Evolutionary conservation across 2,888 invertebrate genomes (phyloP), one percentile per base, ranked within the genome.

Genomic region (Lasioglossum zephyrum): DNA sequence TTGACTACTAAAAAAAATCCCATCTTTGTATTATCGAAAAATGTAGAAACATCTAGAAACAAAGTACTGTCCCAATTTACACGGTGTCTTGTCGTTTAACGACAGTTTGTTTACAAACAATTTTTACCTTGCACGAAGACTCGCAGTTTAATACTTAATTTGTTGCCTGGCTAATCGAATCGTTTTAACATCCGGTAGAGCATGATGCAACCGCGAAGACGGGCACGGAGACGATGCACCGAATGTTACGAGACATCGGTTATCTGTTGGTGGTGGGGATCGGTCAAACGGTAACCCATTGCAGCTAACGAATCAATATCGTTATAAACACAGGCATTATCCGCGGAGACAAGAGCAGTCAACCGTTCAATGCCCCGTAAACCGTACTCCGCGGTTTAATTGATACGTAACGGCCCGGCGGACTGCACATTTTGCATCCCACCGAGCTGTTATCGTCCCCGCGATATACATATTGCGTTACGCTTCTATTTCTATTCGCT

Each of bases 341-440:
- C 69, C 85, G 75, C 77, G 77, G 83, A 85, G 90, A 90, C 90
- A 90, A 87, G 90, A 88, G 81, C 91, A 90, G 84, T 87, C 81
- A 85, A 90, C 85, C 91, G 90, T 91, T 80, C 85, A 85, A 76
- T 84, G 90, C 88, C 79, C 84, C 66, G 81, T 47, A 75, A 87
- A 77, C 57, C 49, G 77, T 86, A 75, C 75, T 39, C 73, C 81
- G 76, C 69, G 73, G 69, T 81, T 91, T 90, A 91, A 91, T 90
- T 91, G 88, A 90, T 91, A 88, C 83, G 83, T 83, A 84, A 78
- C 76, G 63, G 70, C 47, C 73, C 70, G 73, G 36, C 66, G 36
- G 18, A 66, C 22, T 66, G 63, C 66, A 63, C 79, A 78, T 82
- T 76, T 83, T 41, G 80, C 73, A 81, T 78, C 79, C 63, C 36